Base-by-base conservation (phyloP, 2,888 invertebrate species). In the Ochropleura plecta region DNA sequence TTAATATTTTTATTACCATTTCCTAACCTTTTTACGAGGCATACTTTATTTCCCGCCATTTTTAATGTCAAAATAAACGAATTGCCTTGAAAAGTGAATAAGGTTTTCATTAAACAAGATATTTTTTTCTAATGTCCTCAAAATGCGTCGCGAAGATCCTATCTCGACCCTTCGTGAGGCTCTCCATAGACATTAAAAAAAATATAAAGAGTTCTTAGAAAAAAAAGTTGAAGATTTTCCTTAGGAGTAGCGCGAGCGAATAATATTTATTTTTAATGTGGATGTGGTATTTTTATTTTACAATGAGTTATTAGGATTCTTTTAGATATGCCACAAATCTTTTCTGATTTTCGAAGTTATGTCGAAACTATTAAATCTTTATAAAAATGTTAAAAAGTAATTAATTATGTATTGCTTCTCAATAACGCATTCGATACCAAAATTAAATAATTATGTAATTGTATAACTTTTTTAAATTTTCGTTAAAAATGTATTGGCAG, bases 181-280 rank as follows among this genome's bases (percentile, higher is more conserved):
- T 86, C 86, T 89, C 86, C 89, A 87, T 84, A 88, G 87, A 93
- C 94, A 94, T 94, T 94, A 94, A 94, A 94, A 93, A 92, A 92
- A 92, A 90, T 93, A 91, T 94, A 93, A 94, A 93, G 92, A 93
- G 92, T 92, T 90, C 93, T 92, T 90, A 88, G 81, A 82, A 90
- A 91, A 92, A n/a, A 92, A 92, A 88, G 81, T 93, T 91, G 88
- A 90, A 90, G 91, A 90, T 91, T 93, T 91, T 91, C 89, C 88
- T 86, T 81, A 20, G 73, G 18, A 65, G 79, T 40, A 10, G 76
- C 78, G 53, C 16, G 51, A 40, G 0, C 7, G n/a, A 64, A 12
- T 69, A 73, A 71, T 44, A 3, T n/a, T 18, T 77, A 48, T 66
- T 73, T 48, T 46, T 7, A 46, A 10, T 14, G 20, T 70, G 86